Percentiles rank a stretch among this genome's conserved stretches.
These are phyloP conservation scores for Drosophila prolongata DNA, from an alignment of 2,888 invertebrate species.

Conservation along the genomic window DNA sequence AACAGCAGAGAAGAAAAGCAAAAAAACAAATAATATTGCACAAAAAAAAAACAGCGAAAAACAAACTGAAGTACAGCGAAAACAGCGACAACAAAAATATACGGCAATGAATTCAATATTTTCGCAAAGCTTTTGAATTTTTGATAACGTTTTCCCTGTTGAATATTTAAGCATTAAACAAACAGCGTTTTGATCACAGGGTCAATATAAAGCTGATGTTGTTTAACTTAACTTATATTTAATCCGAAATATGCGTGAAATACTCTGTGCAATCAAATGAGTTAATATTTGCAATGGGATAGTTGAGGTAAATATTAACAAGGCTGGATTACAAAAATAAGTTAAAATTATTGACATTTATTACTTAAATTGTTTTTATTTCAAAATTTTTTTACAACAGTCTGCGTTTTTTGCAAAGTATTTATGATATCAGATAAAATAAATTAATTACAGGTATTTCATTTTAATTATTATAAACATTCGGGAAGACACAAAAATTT, in stretches of 20 bases:
- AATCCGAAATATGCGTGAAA: conserved; percentile 35
- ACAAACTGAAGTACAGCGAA: conserved; percentile 15
- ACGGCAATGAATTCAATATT: conserved; percentile 36
- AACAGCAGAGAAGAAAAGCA: conserved; percentile 9
- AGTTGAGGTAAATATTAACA: conserved; percentile 18
- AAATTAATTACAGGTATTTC: no score
- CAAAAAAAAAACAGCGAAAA: conserved; percentile 7
- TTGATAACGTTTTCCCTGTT: conserved; percentile 47
- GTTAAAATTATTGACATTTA: neutral
- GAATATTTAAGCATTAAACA: conserved; percentile 46
- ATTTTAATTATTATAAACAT: no score
- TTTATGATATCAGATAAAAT: no score
- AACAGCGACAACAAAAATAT: conserved; percentile 33
- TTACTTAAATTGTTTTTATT: neutral
- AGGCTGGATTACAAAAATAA: conserved; percentile 4
- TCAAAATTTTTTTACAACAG: neutral
- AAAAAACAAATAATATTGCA: conserved; percentile 27
- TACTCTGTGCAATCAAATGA: conserved; percentile 8
- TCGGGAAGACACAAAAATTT: no score
- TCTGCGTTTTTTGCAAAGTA: no score
- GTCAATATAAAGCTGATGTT: conserved; percentile 12
- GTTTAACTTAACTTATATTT: conserved; percentile 36
- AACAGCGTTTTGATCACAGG: conserved; percentile 38
- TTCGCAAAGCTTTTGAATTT: conserved; percentile 53
- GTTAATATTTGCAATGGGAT: conserved; percentile 28